Conservation (phyloP, 1,140 invertebrate genomes). For the Drosophila nebulosa region DNA sequence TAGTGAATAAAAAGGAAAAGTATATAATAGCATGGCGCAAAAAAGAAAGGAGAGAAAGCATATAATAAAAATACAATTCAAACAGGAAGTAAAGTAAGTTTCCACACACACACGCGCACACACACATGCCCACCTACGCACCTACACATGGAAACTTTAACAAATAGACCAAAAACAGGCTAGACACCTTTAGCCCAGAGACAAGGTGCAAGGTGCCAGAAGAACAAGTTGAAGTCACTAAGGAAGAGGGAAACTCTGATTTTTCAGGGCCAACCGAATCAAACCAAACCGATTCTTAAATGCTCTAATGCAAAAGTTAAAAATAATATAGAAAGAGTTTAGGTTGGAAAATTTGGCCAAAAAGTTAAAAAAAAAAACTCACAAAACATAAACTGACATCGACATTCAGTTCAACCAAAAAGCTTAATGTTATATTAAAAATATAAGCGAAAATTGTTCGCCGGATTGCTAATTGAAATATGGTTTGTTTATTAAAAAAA, state of each 20-base stretch:
- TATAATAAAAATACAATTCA: slow-evolving; percentile 49
- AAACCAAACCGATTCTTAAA: not conserved
- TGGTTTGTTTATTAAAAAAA: too few species aligned
- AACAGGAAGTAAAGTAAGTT: slow-evolving; percentile 43
- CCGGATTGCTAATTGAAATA: too few species aligned
- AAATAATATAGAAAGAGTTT: too few species aligned
- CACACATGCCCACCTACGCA: slow-evolving; percentile 19
- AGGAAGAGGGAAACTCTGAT: slow-evolving; percentile 31
- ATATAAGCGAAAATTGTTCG: too few species aligned
- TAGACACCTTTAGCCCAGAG: not conserved
- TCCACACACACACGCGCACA: slow-evolving; percentile 17
- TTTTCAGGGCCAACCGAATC: slow-evolving; percentile 43
- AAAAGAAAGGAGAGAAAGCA: not conserved
- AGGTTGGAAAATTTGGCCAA: too few species aligned
- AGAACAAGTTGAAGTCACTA: not conserved
- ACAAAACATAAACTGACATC: too few species aligned
- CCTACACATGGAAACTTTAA: not conserved
- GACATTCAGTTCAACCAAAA: too few species aligned
- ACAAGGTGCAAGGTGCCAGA: not conserved
- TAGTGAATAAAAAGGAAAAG: slow-evolving; percentile 48
- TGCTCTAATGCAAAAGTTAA: not conserved
- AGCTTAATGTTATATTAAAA: too few species aligned
- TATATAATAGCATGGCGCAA: slow-evolving; percentile 14
- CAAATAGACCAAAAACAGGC: not conserved
- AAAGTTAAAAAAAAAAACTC: too few species aligned